phyloP scores from a whole-genome alignment of 2,888 invertebrate genomes.

The Luperina nickerlii region DNA sequence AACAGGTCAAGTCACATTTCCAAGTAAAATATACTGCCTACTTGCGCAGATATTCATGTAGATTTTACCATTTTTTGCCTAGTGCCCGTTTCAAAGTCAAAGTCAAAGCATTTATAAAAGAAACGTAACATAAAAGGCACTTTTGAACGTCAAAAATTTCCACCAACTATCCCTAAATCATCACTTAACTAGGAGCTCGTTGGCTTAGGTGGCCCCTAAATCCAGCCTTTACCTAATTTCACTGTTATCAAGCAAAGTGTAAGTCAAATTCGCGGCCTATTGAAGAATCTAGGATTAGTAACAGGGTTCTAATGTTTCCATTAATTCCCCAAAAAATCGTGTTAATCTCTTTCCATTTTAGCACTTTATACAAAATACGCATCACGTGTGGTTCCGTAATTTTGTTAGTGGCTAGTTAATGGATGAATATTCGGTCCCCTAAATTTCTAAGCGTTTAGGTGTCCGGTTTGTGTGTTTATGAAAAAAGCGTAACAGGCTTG shows the following conservation, averaged over 20 bases:
- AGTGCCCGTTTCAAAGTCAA: neutral
- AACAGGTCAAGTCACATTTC: constrained; percentile 26
- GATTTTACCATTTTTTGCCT: neutral
- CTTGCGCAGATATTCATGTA: neutral
- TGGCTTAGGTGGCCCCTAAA: neutral
- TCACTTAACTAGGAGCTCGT: neutral
- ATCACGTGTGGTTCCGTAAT: neutral
- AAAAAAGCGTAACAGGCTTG: too few relatives aligned
- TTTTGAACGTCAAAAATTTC: too few relatives aligned
- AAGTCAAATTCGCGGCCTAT: neutral
- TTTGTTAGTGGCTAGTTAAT: neutral
- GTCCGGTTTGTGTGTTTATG: too few relatives aligned
- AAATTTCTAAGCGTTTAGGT: neutral
- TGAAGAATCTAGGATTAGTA: neutral
- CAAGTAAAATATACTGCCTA: constrained; percentile 23
- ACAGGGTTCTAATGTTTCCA: too few relatives aligned
- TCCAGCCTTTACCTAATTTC: neutral
- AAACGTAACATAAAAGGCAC: too few relatives aligned
- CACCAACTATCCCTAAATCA: neutral
- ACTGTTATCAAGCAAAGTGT: neutral
- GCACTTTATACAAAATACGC: neutral
- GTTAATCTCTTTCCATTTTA: neutral
- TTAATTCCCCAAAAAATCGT: neutral
- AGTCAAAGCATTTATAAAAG: too few relatives aligned
- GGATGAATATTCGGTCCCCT: neutral